Evolutionary conservation across 2,888 invertebrate genomes (phyloP).

Genomic region (Thera britannica): DNA sequence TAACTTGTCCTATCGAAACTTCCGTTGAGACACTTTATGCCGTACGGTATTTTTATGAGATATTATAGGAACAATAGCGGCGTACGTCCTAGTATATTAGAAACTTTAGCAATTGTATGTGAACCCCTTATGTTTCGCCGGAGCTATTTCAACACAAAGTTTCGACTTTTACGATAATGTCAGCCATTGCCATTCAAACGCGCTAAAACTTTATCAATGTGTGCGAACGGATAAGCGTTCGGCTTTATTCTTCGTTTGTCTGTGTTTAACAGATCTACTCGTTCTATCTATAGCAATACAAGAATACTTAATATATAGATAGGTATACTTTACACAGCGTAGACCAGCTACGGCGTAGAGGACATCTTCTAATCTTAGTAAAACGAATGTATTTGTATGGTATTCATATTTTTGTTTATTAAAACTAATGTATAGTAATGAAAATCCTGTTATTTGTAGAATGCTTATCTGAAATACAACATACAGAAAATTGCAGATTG

Average conservation of each 20-base stretch:
- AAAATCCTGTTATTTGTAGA: neutral
- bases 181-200: constrained; percentile 84
- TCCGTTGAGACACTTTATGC: constrained; percentile 59
- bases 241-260: constrained; percentile 54
- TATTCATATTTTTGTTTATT: neutral
- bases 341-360: constrained; percentile 19
- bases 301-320: constrained; percentile 4
- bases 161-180: constrained; percentile 84
- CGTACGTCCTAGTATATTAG: constrained; percentile 78
- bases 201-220: constrained; percentile 83
- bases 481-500: neutral
- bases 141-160: constrained; percentile 81
- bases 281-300: constrained; percentile 5
- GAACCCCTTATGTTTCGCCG: constrained; percentile 82
- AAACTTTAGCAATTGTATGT: constrained; percentile 83
- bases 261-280: constrained; percentile 28
- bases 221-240: constrained; percentile 80
- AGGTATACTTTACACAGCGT: neutral
- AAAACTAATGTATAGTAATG: neutral
- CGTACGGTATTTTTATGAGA: constrained; percentile 76
- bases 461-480: neutral
- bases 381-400: neutral
- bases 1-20: constrained; percentile 51
- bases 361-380: neutral
- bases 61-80: constrained; percentile 74